Conservation (phyloP, 1,140 invertebrate genomes). For the Agraylea sexmaculata region DNA sequence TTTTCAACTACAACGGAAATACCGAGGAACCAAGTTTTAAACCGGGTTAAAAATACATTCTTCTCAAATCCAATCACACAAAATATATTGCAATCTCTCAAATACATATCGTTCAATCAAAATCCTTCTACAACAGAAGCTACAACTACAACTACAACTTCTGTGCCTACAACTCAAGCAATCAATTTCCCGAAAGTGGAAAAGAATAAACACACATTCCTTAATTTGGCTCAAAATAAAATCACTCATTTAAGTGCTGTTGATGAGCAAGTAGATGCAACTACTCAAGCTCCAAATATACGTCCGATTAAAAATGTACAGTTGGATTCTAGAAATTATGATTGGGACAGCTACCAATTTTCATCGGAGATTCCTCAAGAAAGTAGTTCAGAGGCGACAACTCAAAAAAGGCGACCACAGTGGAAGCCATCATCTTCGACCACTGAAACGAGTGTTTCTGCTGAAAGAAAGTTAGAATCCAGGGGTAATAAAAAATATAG, state of each 20-base stretch:
- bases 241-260: no score
- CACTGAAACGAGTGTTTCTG: background rate
- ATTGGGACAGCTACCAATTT: no score
- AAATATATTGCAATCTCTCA: slow-evolving; percentile 12
- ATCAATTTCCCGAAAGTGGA: background rate
- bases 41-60: background rate
- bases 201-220: slow-evolving; percentile 1
- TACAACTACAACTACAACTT: background rate
- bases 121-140: background rate
- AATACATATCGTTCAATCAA: slow-evolving; percentile 7
- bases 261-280: no score
- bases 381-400: no score
- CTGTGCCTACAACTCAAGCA: background rate
- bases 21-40: background rate
- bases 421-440: no score
- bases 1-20: slow-evolving; percentile 12
- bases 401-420: no score
- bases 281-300: no score
- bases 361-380: no score
- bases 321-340: no score
- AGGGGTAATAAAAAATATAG: background rate
- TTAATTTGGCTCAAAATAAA: no score
- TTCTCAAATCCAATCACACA: slow-evolving; percentile 10
- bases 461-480: slow-evolving; percentile 4
- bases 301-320: no score